A percentile compares a stretch with the other conserved stretches of the same genome.
These are phyloP conservation scores for Acheta domesticus DNA, from an alignment of 2,888 invertebrate species.

Conservation along the genomic window DNA sequence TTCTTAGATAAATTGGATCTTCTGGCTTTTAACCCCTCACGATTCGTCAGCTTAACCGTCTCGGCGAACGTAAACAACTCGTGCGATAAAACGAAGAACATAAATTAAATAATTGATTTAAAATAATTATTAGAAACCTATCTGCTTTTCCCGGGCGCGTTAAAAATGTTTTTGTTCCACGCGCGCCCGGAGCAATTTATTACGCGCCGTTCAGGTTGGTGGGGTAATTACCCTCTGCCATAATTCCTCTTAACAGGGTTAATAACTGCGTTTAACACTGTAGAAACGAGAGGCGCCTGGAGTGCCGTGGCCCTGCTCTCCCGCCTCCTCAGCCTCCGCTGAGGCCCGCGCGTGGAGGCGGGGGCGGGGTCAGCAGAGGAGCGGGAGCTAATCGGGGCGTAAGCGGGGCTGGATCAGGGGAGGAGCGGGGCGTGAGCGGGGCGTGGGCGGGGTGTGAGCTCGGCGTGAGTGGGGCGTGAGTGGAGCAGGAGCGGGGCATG, in stretches of 20 bases:
- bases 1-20: constrained; percentile 5
- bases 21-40: constrained; percentile 3
- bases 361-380: neutral
- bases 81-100: neutral
- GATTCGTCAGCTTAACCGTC: neutral
- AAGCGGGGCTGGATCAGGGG: too few relatives aligned
- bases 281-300: constrained; percentile 26
- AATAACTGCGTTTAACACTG: constrained; percentile 32
- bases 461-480: too few relatives aligned
- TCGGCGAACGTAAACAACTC: neutral
- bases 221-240: constrained; percentile 28
- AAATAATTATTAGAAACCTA: constrained; percentile 18
- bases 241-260: constrained; percentile 33
- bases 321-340: neutral
- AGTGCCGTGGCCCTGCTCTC: too few relatives aligned
- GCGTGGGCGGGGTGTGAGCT: too few relatives aligned
- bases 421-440: too few relatives aligned
- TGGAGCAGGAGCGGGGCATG: too few relatives aligned
- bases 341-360: neutral
- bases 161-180: neutral
- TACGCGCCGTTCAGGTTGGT: constrained; percentile 5
- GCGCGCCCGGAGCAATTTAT: neutral
- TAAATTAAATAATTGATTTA: constrained; percentile 11
- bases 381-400: too few relatives aligned
- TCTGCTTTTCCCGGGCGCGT: neutral